Conservation (phyloP, 2,113 vertebrate species). For the Nerophis lumbriciformis region DNA sequence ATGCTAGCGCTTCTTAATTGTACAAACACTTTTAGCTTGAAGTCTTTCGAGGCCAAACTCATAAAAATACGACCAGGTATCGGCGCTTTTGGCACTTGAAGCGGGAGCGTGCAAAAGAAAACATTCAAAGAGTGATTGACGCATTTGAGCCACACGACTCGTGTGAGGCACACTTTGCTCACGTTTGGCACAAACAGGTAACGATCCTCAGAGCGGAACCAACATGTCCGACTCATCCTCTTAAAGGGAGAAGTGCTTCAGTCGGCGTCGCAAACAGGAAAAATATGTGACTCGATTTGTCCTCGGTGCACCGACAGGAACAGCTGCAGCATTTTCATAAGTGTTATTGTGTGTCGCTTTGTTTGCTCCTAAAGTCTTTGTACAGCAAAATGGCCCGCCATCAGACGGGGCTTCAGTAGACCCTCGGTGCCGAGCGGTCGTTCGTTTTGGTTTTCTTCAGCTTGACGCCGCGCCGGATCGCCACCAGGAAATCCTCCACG, state of each 20-base stretch:
- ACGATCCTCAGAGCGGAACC: no score
- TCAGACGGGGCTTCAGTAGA: constrained; percentile 56
- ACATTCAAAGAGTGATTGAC: neutral
- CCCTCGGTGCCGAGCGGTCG: constrained; percentile 83
- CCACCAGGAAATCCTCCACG: constrained; percentile 83
- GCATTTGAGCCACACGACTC: neutral
- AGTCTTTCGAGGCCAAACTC: neutral
- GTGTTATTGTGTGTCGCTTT: neutral
- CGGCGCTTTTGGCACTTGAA: neutral
- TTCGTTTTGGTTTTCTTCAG: constrained; percentile 85
- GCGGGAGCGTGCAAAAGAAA: neutral
- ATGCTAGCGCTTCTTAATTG: neutral
- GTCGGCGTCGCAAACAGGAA: neutral
- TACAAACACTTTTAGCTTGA: neutral
- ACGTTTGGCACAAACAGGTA: neutral
- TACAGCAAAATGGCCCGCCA: no score
- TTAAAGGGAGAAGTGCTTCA: constrained; percentile 2
- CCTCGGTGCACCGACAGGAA: neutral
- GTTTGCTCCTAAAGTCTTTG: no score
- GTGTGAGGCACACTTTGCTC: neutral
- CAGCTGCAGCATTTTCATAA: neutral
- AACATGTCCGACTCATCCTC: neutral
- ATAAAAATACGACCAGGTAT: no score
- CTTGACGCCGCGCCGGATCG: constrained; percentile 83
- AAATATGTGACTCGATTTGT: constrained; percentile 19